Evolutionary conservation across 2,888 invertebrate genomes (phyloP), one percentile per base, ranked within the genome.

Genomic region (Amitus sp.): DNA sequence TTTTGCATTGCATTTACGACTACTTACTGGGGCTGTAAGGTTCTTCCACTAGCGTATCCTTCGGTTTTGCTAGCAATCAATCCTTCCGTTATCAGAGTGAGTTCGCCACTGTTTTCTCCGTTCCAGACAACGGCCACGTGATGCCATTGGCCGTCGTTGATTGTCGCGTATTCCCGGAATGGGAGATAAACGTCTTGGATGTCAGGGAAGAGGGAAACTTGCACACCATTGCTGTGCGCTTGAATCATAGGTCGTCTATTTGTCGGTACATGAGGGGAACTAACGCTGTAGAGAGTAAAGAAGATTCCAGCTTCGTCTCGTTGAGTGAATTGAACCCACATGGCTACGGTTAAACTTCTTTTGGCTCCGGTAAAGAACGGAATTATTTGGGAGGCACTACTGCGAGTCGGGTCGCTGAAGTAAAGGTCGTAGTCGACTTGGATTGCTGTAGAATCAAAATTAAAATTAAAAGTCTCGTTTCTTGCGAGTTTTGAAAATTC

Each of bases 401-500:
- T 95, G 10, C 95, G 89, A 10, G 92, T 86, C 42, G 93, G 89
- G 79, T 97, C 96, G 74, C 95, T 94, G 83, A 98, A 96, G 87
- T 94, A 95, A 7, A 98, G 85, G 79, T 98, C 98, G 82, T 98
- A 98, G 83, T 98, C 96, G n/a, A 96, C 94, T 83, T 96, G 96
- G 71, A 98, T 94, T n/a, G 94, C 95, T 95, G 84, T 37, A 88
- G 86, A 70, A 65, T 12, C 4, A 15, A 5, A 37, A 13, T 15
- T 15, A 13, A 55, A 28, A 23, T 23, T 7, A 37, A 9, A 45
- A 47, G 33, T 37, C 43, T 4, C 9, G 33, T 10, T 10, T 47
- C 39, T 49, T 27, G 9, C 28, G n/a, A n/a, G n/a, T n/a, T n/a
- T n/a, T n/a, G n/a, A n/a, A n/a, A n/a, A n/a, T n/a, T n/a, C n/a